Percentiles rank a stretch among this genome's conserved stretches.
Evolutionary conservation across 2,797 vertebrate species (phyloP).

Genomic region (Echeneis naucrates): DNA sequence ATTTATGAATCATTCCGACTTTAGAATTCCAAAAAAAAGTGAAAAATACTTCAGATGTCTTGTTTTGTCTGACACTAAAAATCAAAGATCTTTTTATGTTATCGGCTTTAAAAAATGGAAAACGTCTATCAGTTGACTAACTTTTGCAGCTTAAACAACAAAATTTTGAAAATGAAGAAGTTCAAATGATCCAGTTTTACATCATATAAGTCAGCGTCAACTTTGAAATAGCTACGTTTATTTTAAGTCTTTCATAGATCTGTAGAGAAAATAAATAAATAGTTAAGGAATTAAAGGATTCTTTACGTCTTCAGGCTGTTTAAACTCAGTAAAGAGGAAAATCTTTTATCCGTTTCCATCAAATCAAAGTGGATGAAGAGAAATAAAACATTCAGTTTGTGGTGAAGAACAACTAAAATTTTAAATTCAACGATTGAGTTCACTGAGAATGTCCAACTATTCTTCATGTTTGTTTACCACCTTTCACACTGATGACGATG

Average conservation of each 20-base stretch:
- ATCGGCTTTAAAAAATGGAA: no score
- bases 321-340: neutral
- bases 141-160: neutral
- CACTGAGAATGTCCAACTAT: constrained; percentile 39
- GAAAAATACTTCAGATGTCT: no score
- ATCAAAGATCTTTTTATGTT: no score
- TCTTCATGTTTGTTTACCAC: neutral
- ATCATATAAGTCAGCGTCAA: neutral
- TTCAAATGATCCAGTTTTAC: neutral
- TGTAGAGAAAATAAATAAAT: neutral
- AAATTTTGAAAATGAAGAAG: neutral
- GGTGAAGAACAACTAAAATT: no score
- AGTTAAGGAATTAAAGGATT: neutral
- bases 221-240: neutral
- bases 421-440: no score
- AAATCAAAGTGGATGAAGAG: neutral
- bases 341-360: neutral
- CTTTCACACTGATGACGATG: no score
- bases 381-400: neutral
- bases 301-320: no score
- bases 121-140: no score
- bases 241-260: neutral
- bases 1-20: neutral
- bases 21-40: neutral
- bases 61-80: no score